Evolutionary conservation across 2,888 invertebrate species (phyloP), one percentile per base, ranked within the genome.

Genomic region (Nesidiocoris tenuis): DNA sequence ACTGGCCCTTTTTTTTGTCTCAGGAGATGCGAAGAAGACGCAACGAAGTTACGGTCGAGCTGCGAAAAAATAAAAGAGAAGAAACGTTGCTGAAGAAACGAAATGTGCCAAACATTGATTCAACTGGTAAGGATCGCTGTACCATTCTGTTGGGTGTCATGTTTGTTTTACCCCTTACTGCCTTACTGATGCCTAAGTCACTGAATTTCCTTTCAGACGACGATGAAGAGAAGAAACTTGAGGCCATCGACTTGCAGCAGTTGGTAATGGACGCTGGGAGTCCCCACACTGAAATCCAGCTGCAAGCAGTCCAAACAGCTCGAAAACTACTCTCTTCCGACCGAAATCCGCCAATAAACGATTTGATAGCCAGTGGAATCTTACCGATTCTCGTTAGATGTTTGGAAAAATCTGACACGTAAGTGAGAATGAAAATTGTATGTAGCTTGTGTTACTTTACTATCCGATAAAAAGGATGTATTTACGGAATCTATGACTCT

Each of bases 281-380:
- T 83, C 90, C 92, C 75, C 88, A 92, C 82, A 92, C 94, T 23
- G 89, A 88, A 5, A 88, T 91, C 80, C 96, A 97, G 85, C 87
- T 98, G 80, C 87, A 88, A 80, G 97, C 98, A 71, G 96, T 99
- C 22, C 97, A 98, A 85, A 91, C 95, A 74, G 96, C 96, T 77
- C 89, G 98, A 80, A 98, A 98, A 85, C 87, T 99, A 81, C 87
- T 99, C 54, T 98, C 98, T 7, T 96, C 96, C 79, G 98, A 99
- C 84, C 91, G 95, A 82, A 98, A 98, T 87, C 99, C 99, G 80
- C 98, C 99, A 21, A 98, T 99, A 82, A 96, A 99, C 86, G 93
- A 94, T 79, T 87, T 99, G 80, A 98, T 99, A 81, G 87, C 90
- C 61, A 94, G 94, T 83, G 96, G 96, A 80, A 97, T 99, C 82